Percentiles rank a stretch among this genome's conserved stretches.
Evolutionary conservation across 2,888 invertebrate species (phyloP).

Genomic region (Laothoe populi): DNA sequence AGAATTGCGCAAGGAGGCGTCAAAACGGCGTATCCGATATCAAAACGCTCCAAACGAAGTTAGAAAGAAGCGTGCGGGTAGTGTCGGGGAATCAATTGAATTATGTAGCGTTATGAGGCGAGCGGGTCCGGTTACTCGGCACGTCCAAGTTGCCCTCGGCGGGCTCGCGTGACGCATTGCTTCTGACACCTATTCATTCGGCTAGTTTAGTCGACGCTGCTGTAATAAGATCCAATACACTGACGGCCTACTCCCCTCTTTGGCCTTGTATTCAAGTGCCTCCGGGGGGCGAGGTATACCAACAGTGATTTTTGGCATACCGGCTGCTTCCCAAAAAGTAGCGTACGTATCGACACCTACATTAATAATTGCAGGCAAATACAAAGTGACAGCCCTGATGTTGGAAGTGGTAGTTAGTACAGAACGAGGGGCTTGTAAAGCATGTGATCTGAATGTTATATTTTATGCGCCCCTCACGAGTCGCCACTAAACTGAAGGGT

Average conservation of each 20-base stretch:
- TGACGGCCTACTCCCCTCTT: constrained; percentile 14
- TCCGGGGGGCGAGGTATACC: constrained; percentile 26
- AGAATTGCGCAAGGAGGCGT: constrained; percentile 76
- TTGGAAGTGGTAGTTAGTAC: constrained; percentile 76
- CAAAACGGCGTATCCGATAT: constrained; percentile 81
- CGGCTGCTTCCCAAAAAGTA: constrained; percentile 50
- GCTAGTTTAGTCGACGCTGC: constrained; percentile 38
- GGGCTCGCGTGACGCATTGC: constrained; percentile 72
- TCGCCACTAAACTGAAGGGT: constrained; percentile 11
- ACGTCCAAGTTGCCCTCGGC: constrained; percentile 65
- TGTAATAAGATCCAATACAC: constrained; percentile 24
- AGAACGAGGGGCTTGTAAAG: constrained; percentile 61
- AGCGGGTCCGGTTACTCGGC: constrained; percentile 77
- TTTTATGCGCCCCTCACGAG: constrained; percentile 47
- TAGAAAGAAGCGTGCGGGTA: constrained; percentile 80
- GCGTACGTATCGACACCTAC: constrained; percentile 57
- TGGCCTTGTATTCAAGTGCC: not conserved
- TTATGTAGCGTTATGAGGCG: constrained; percentile 81
- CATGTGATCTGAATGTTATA: constrained; percentile 78
- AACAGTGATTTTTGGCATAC: constrained; percentile 31
- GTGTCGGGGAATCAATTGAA: constrained; percentile 84
- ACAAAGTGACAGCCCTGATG: constrained; percentile 76
- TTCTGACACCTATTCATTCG: constrained; percentile 78
- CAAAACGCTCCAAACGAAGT: constrained; percentile 83
- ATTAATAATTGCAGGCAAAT: constrained; percentile 79